phyloP scores from a whole-genome alignment of 2,797 vertebrate genomes.

The Ctenopoma multispine region DNA sequence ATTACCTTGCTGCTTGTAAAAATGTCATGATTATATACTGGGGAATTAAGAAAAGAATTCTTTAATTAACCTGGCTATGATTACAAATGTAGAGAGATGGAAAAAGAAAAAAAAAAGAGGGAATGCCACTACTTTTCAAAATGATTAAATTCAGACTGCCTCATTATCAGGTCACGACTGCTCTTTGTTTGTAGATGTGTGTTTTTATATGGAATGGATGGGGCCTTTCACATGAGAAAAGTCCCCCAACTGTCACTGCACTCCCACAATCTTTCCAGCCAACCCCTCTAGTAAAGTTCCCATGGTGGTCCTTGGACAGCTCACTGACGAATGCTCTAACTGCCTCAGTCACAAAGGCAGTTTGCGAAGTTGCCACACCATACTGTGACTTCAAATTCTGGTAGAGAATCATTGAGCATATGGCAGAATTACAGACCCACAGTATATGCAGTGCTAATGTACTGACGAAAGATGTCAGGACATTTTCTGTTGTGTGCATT shows the following conservation, averaged over 20 bases:
- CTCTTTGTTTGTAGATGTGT: conserved; percentile 71
- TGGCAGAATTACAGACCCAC: conserved; percentile 1
- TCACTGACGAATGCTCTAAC: conserved; percentile 63
- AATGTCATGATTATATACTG: conserved; percentile 76
- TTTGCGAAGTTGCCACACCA: conserved; percentile 46
- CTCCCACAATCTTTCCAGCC: conserved; percentile 90
- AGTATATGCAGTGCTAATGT: background rate
- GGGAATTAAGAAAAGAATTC: conserved; percentile 73
- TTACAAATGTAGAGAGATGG: conserved; percentile 41
- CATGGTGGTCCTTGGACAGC: conserved; percentile 88
- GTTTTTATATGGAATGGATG: conserved; percentile 65
- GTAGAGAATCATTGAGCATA: background rate
- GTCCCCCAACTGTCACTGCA: conserved; percentile 70
- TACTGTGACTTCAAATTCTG: conserved; percentile 41
- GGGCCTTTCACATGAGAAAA: conserved; percentile 81
- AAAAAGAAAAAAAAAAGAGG: conserved; percentile 14
- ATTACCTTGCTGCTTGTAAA: conserved; percentile 77
- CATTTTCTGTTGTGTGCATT: background rate
- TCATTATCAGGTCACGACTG: conserved; percentile 68
- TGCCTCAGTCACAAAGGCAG: conserved; percentile 57
- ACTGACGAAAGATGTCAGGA: conserved; percentile 4
- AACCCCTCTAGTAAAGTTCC: conserved; percentile 86
- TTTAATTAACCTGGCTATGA: conserved; percentile 80
- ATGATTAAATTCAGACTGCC: conserved; percentile 59
- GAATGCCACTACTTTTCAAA: conserved; percentile 51